Conservation (phyloP, 1,140 invertebrate genomes). For the Aphelinus atriplicis region DNA sequence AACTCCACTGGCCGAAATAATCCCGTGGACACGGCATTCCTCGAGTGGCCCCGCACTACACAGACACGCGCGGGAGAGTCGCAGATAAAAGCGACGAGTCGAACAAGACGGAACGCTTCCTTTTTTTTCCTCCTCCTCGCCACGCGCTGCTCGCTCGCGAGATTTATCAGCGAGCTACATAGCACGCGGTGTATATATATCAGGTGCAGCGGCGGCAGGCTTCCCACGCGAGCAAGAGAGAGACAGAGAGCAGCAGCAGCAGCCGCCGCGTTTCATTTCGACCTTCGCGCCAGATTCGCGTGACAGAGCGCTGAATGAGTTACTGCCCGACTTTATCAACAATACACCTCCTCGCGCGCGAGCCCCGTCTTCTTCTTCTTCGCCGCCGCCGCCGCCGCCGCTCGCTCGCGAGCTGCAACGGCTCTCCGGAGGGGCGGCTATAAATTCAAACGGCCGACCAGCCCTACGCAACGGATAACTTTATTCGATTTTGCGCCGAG, state of each 20-base stretch:
- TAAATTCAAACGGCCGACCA: too few species aligned
- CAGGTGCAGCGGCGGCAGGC: constrained; percentile 44
- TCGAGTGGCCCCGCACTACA: background rate
- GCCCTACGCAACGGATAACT: too few species aligned
- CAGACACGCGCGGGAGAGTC: constrained; percentile 6
- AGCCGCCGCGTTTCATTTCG: constrained; percentile 45
- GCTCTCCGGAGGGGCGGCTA: background rate
- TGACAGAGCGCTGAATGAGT: constrained; percentile 42
- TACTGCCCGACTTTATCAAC: constrained; percentile 43
- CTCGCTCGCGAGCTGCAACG: background rate
- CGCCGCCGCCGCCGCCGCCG: too few species aligned
- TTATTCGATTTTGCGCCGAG: too few species aligned
- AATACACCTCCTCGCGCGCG: constrained; percentile 29
- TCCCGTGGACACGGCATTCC: constrained; percentile 5
- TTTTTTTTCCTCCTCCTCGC: too few species aligned
- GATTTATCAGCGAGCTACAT: constrained; percentile 46
- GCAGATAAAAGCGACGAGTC: constrained; percentile 16
- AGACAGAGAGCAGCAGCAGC: background rate
- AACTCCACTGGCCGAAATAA: background rate
- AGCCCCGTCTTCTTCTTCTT: background rate
- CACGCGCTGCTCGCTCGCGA: constrained; percentile 27
- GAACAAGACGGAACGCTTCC: background rate
- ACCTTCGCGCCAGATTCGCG: constrained; percentile 42
- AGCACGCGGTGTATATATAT: constrained; percentile 43
- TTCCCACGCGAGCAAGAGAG: constrained; percentile 34